These are phyloP conservation scores for Arbacia lixula DNA, from an alignment of 53 echinoderm and acorn worm species.

Conservation along the genomic window DNA sequence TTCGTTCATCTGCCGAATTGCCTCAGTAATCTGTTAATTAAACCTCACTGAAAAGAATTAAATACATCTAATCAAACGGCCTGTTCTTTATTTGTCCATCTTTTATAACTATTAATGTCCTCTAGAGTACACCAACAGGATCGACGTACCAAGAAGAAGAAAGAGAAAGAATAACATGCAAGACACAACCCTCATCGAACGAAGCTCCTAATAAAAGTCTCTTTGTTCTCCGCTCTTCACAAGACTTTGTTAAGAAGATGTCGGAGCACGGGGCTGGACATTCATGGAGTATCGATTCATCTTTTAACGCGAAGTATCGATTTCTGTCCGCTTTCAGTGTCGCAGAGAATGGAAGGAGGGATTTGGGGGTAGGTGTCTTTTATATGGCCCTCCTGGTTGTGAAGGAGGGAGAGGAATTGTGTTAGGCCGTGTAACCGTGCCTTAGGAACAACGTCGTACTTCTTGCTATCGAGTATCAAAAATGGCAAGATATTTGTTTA, in stretches of 20 bases:
- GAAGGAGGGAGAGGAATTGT: constrained; percentile 16
- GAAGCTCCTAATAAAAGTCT: neutral
- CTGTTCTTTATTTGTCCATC: too few relatives aligned
- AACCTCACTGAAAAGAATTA: too few relatives aligned
- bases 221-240: constrained; percentile 30
- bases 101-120: too few relatives aligned
- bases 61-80: too few relatives aligned
- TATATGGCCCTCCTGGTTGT: constrained; percentile 29
- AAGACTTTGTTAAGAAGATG: neutral
- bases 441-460: constrained; percentile 49
- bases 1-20: too few relatives aligned
- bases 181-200: too few relatives aligned
- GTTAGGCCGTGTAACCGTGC: neutral
- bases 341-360: neutral
- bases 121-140: too few relatives aligned
- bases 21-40: too few relatives aligned
- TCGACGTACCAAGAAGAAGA: too few relatives aligned
- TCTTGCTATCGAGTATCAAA: too few relatives aligned
- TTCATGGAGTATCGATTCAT: constrained; percentile 24
- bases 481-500: too few relatives aligned
- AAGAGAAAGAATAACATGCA: too few relatives aligned
- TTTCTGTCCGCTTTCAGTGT: constrained; percentile 9
- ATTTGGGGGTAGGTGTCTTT: neutral
- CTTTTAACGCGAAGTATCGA: constrained; percentile 40
- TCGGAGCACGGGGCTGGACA: neutral